A percentile compares a stretch with the other conserved stretches of the same genome.
These are phyloP conservation scores for Troides helena DNA, from an alignment of 2,888 invertebrate species.

Conservation along the genomic window DNA sequence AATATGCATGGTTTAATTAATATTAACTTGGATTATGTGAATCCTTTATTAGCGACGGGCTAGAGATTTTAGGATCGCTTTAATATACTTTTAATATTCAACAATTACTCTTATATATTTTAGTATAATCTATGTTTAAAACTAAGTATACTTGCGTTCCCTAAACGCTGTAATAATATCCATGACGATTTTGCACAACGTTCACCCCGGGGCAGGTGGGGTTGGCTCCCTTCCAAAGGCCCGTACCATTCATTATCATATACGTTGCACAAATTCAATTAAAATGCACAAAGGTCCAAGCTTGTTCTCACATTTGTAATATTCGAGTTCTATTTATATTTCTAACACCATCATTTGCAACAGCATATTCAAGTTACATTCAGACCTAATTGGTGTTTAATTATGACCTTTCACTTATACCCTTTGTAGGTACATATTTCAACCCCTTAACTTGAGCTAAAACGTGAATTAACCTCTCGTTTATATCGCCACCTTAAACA, in stretches of 20 bases:
- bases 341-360: neutral
- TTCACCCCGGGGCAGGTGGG: constrained; percentile 18
- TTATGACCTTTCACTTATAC: too few species aligned
- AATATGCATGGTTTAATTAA: too few species aligned
- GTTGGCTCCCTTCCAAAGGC: constrained; percentile 20
- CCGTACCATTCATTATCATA: constrained; percentile 20
- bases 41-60: too few species aligned
- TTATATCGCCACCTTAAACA: too few species aligned
- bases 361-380: neutral
- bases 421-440: too few species aligned
- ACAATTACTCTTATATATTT: neutral
- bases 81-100: too few species aligned
- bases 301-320: constrained; percentile 14
- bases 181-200: neutral
- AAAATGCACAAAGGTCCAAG: constrained; percentile 24
- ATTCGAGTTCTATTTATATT: constrained; percentile 1
- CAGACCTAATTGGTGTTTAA: too few species aligned
- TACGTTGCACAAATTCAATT: constrained; percentile 26
- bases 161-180: constrained; percentile 12
- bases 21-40: too few species aligned
- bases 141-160: neutral
- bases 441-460: too few species aligned
- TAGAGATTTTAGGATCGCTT: too few species aligned
- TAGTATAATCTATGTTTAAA: neutral
- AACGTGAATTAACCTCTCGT: too few species aligned